Conservation (phyloP, 2,888 invertebrate species). For the Atrina japonica region DNA sequence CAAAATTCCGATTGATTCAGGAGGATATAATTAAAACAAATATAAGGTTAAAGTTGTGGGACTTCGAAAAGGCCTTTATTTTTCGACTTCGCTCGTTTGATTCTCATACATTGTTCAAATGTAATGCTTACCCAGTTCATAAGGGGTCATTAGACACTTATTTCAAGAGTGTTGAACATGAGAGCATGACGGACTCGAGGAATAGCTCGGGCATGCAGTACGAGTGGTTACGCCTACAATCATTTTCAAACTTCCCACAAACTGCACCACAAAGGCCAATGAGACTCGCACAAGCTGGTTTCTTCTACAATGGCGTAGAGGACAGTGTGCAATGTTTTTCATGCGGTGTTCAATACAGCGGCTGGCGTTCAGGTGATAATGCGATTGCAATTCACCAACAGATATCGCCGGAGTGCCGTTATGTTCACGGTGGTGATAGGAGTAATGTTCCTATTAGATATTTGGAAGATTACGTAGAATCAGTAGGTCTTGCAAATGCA, state of each 20-base stretch:
- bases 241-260: not conserved
- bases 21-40: too few relatives aligned
- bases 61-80: too few relatives aligned
- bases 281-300: not conserved
- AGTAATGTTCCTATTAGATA: too few relatives aligned
- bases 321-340: conserved; percentile 4
- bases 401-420: not conserved
- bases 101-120: too few relatives aligned
- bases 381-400: not conserved
- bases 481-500: not conserved
- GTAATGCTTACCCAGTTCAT: too few relatives aligned
- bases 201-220: not conserved
- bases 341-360: not conserved
- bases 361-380: conserved; percentile 1
- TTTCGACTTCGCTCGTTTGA: too few relatives aligned
- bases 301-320: not conserved
- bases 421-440: not conserved
- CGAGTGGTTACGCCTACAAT: conserved; percentile 11
- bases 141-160: too few relatives aligned
- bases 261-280: not conserved
- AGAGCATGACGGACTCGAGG: too few relatives aligned
- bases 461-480: too few relatives aligned
- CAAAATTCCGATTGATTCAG: too few relatives aligned
- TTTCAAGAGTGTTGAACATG: too few relatives aligned
- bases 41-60: too few relatives aligned